Evolutionary conservation across 2,797 vertebrate species (phyloP).

Genomic region (Anolis apletophallus): DNA sequence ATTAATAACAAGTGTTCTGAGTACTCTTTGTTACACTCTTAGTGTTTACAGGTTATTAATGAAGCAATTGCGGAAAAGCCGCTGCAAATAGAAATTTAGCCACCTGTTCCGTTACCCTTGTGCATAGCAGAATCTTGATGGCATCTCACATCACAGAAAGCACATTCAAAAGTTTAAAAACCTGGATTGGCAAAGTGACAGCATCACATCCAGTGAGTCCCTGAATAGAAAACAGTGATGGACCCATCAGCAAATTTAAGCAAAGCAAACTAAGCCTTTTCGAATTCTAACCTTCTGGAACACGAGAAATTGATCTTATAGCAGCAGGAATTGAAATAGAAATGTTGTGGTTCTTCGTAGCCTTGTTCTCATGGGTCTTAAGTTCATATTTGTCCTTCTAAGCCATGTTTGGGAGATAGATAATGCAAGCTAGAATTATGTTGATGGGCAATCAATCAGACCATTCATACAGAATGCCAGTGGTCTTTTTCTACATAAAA

Average conservation of each 20-base stretch:
- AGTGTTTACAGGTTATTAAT: no score
- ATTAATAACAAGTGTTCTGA: no score
- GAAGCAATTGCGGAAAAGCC: no score
- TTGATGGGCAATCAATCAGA: neutral
- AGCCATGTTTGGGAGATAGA: neutral
- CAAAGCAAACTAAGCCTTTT: neutral
- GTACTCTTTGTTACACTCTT: no score
- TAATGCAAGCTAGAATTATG: neutral
- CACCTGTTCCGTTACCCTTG: no score
- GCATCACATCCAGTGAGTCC: neutral
- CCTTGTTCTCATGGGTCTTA: neutral
- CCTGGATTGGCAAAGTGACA: neutral
- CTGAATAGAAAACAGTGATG: neutral
- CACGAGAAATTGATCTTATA: neutral
- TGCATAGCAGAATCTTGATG: no score
- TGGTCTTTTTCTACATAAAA: neutral
- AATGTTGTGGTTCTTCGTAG: neutral
- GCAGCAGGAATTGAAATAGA: neutral
- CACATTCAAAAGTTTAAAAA: neutral
- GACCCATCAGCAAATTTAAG: neutral
- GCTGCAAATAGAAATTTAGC: no score
- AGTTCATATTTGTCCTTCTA: no score
- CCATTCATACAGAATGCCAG: neutral
- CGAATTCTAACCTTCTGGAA: neutral
- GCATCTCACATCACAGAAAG: neutral